A percentile compares a stretch with the other conserved stretches of the same genome.
phyloP scores from a whole-genome alignment of 2,113 vertebrate species.

The Macrotus californicus region DNA sequence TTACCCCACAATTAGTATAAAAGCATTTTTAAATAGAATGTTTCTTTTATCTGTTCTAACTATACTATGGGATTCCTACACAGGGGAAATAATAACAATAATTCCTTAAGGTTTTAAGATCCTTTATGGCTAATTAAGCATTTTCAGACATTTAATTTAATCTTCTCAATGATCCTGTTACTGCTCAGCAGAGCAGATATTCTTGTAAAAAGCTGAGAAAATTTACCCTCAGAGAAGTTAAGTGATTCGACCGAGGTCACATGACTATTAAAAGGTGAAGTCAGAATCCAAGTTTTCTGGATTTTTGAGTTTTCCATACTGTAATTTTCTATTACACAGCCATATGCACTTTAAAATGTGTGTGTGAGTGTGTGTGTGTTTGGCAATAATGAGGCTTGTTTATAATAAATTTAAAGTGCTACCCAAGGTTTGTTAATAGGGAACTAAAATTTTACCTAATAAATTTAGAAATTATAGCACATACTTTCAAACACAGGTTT shows the following conservation, averaged over 20 bases:
- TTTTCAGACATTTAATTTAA: slow-evolving; percentile 5
- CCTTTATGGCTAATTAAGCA: slow-evolving; percentile 17
- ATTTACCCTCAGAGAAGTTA: background rate
- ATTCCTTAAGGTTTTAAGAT: slow-evolving; percentile 27
- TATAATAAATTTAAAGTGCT: background rate
- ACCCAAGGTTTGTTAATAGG: background rate
- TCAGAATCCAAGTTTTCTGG: background rate
- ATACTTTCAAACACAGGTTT: background rate
- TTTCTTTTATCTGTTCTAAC: slow-evolving; percentile 34
- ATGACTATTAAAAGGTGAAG: background rate
- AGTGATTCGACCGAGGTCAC: background rate
- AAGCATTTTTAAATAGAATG: background rate
- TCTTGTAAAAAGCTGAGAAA: background rate
- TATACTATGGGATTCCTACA: background rate
- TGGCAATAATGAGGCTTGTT: background rate
- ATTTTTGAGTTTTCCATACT: background rate
- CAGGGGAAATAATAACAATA: background rate
- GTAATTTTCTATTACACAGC: background rate
- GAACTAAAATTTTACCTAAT: slow-evolving; percentile 32
- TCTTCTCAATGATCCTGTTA: background rate
- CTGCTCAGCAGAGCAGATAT: background rate
- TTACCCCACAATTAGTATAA: background rate
- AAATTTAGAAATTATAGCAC: slow-evolving; percentile 10
- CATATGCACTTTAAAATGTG: background rate
- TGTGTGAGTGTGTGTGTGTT: background rate